Conservation (phyloP, 2,888 invertebrate species). For the Plagodis pulveraria region DNA sequence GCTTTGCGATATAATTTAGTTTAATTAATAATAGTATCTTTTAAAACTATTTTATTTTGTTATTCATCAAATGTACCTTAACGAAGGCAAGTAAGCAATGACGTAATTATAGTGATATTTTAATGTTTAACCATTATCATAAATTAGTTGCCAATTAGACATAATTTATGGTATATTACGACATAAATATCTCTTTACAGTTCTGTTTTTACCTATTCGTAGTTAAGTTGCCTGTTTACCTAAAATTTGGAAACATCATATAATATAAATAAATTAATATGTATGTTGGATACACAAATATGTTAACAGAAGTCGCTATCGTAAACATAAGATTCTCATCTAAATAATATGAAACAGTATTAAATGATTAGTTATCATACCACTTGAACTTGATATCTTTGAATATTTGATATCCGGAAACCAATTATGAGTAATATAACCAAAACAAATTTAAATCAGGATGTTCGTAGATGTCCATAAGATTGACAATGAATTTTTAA, state of each 20-base stretch:
- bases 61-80: conserved; percentile 10
- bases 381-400: conserved; percentile 23
- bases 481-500: too few relatives aligned
- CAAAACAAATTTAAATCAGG: conserved; percentile 23
- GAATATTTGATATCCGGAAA: conserved; percentile 25
- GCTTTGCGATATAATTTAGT: neutral
- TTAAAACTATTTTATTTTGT: conserved; percentile 2
- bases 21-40: neutral
- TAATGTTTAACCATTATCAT: conserved; percentile 73
- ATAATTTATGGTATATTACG: conserved; percentile 67
- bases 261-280: conserved; percentile 35
- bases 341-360: conserved; percentile 13
- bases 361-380: conserved; percentile 16
- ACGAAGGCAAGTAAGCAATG: conserved; percentile 40
- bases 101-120: conserved; percentile 69
- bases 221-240: conserved; percentile 32
- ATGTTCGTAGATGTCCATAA: conserved; percentile 4
- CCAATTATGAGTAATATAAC: conserved; percentile 10
- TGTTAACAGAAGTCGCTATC: conserved; percentile 19
- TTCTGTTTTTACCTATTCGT: conserved; percentile 42
- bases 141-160: conserved; percentile 71
- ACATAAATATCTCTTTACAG: conserved; percentile 52
- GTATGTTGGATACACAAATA: conserved; percentile 24
- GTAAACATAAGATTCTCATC: conserved; percentile 21
- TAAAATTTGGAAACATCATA: conserved; percentile 35